Evolutionary conservation across 2,797 vertebrate genomes (phyloP).

Genomic region (Mus caroli): DNA sequence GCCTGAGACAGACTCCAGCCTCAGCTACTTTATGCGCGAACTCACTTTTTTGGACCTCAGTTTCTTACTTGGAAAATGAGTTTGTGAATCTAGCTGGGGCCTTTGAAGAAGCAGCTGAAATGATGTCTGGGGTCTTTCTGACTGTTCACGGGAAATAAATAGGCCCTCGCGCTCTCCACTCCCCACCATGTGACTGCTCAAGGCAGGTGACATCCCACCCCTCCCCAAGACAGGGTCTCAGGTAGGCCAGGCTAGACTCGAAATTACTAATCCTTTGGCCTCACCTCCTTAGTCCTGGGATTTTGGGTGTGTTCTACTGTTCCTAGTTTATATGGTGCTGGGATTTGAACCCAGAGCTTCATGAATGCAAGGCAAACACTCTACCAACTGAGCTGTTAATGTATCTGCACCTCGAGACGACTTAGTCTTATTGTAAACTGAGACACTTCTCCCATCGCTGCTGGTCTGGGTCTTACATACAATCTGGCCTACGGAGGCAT

Average conservation of each 20-base stretch:
- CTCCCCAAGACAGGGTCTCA: background rate
- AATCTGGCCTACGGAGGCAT: background rate
- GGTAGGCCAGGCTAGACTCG: background rate
- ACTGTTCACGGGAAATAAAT: background rate
- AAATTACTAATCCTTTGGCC: background rate
- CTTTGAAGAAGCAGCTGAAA: background rate
- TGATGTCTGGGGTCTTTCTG: background rate
- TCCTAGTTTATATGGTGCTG: background rate
- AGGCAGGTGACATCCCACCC: background rate
- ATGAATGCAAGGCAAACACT: background rate
- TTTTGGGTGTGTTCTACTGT: background rate
- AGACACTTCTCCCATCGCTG: background rate
- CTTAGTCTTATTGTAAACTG: background rate
- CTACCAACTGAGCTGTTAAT: background rate
- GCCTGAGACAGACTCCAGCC: background rate
- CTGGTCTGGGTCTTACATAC: background rate
- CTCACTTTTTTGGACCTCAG: slow-evolving; percentile 4
- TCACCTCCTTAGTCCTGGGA: background rate
- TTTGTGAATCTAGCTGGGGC: background rate
- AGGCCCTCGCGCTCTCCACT: background rate
- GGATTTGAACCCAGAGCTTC: background rate
- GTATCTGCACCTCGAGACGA: background rate
- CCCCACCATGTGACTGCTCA: background rate
- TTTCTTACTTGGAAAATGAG: slow-evolving; percentile 17
- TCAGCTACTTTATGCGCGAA: background rate